These are phyloP conservation scores for Timandra comae DNA, from an alignment of 2,888 invertebrate genomes.

Conservation along the genomic window DNA sequence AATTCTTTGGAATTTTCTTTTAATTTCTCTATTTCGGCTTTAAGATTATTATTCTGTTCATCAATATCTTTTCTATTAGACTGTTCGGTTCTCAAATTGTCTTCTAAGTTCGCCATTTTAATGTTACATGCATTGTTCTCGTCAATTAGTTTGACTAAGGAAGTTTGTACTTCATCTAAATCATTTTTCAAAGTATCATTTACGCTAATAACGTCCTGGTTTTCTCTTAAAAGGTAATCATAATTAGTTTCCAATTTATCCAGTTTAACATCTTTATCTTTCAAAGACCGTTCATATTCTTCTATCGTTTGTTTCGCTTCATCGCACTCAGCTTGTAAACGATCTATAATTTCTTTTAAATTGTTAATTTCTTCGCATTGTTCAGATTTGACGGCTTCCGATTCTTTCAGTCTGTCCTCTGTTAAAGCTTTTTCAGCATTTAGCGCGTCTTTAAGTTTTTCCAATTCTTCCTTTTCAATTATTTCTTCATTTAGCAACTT, in stretches of 20 bases:
- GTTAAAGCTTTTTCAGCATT: constrained; percentile 22
- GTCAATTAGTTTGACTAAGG: too few species aligned
- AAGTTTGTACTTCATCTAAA: constrained; percentile 9
- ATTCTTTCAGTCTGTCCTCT: constrained; percentile 15
- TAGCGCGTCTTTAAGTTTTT: constrained; percentile 31
- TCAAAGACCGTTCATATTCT: neutral
- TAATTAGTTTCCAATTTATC: constrained; percentile 6
- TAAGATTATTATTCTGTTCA: too few species aligned
- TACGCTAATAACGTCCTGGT: constrained; percentile 8
- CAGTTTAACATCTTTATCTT: constrained; percentile 7
- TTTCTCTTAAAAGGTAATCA: constrained; percentile 6
- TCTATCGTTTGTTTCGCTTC: constrained; percentile 1
- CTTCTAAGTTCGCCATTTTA: too few species aligned
- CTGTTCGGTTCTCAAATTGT: too few species aligned
- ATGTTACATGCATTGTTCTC: too few species aligned
- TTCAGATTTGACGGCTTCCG: constrained; percentile 5
- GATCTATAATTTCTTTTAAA: constrained; percentile 3
- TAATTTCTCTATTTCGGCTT: too few species aligned
- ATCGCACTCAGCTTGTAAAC: constrained; percentile 5
- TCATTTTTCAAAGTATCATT: constrained; percentile 16
- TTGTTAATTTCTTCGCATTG: constrained; percentile 10
- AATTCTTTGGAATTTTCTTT: constrained; percentile 1
- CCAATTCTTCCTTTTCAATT: constrained; percentile 28
- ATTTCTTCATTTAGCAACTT: constrained; percentile 38
- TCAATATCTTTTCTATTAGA: too few species aligned